A percentile compares a stretch with the other conserved stretches of the same genome.
phyloP scores from a whole-genome alignment of 2,113 vertebrate species.

The Orientallactaga bullata region DNA sequence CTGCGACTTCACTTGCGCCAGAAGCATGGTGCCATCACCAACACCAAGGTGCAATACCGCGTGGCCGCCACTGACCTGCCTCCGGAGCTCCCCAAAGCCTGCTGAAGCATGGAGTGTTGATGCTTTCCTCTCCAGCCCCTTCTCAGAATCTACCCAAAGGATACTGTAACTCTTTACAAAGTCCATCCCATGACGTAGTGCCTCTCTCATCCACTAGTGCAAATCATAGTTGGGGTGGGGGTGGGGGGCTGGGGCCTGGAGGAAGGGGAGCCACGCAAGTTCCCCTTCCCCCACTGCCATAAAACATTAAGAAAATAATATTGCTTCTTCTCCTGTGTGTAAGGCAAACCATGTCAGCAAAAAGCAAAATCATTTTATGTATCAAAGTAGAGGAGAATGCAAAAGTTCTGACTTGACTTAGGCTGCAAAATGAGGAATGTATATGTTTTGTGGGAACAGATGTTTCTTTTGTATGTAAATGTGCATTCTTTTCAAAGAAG shows the following conservation, averaged over 20 bases:
- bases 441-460: conserved; percentile 89
- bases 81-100: conserved; percentile 93
- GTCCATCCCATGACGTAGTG: conserved; percentile 87
- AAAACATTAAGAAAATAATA: conserved; percentile 84
- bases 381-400: conserved; percentile 86
- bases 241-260: conserved; percentile 65
- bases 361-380: conserved; percentile 85
- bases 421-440: conserved; percentile 90
- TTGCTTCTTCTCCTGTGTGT: conserved; percentile 87
- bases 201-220: conserved; percentile 86
- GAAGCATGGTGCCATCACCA: conserved; percentile 99
- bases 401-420: conserved; percentile 86
- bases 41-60: conserved; percentile 99
- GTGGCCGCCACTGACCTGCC: conserved; percentile 91
- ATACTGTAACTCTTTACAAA: conserved; percentile 85
- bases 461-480: conserved; percentile 90
- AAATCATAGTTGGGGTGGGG: conserved; percentile 73
- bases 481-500: conserved; percentile 88
- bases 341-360: conserved; percentile 77
- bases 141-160: conserved; percentile 84
- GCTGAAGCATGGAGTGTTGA: conserved; percentile 87
- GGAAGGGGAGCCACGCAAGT: conserved; percentile 76
- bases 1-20: conserved; percentile 97
- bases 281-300: conserved; percentile 81
- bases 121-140: conserved; percentile 35